Evolutionary conservation across 2,888 invertebrate species (phyloP).

Genomic region (Tetrapedia diversipes): DNA sequence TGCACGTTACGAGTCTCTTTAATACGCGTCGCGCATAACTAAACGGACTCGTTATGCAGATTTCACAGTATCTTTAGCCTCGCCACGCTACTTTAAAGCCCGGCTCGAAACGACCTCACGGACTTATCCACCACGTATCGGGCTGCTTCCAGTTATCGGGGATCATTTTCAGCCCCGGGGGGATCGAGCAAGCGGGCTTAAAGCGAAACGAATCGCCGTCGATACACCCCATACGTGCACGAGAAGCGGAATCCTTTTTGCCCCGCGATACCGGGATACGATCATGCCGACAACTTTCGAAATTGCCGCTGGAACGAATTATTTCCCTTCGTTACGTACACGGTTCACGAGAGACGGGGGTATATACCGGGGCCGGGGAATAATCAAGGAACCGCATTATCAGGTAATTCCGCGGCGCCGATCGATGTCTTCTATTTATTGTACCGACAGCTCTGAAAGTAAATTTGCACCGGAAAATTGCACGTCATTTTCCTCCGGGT

Average conservation of each 20-base stretch:
- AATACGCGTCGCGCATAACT: constrained; percentile 25
- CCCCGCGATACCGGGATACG: constrained; percentile 64
- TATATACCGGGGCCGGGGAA: constrained; percentile 19
- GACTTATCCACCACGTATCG: constrained; percentile 62
- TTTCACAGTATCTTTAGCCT: constrained; percentile 49
- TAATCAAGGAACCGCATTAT: constrained; percentile 42
- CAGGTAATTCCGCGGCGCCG: constrained; percentile 23
- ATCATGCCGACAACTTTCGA: constrained; percentile 63
- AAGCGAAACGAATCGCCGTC: constrained; percentile 79
- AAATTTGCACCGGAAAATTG: constrained; percentile 33
- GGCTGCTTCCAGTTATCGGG: constrained; percentile 79
- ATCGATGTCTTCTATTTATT: constrained; percentile 25
- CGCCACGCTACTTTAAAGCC: constrained; percentile 60
- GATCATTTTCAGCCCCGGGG: constrained; percentile 78
- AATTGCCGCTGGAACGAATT: constrained; percentile 66
- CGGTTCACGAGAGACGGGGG: constrained; percentile 44
- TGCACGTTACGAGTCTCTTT: neutral
- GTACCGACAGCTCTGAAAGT: constrained; percentile 12
- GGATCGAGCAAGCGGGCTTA: constrained; percentile 75
- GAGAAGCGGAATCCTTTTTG: constrained; percentile 68
- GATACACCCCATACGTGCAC: constrained; percentile 74
- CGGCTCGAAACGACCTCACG: constrained; percentile 57
- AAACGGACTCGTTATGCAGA: constrained; percentile 44
- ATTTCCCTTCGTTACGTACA: constrained; percentile 63
- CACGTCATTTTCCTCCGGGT: constrained; percentile 5